These are phyloP conservation scores for Zaprionus inermis DNA, from an alignment of 1,140 invertebrate genomes.

Conservation along the genomic window DNA sequence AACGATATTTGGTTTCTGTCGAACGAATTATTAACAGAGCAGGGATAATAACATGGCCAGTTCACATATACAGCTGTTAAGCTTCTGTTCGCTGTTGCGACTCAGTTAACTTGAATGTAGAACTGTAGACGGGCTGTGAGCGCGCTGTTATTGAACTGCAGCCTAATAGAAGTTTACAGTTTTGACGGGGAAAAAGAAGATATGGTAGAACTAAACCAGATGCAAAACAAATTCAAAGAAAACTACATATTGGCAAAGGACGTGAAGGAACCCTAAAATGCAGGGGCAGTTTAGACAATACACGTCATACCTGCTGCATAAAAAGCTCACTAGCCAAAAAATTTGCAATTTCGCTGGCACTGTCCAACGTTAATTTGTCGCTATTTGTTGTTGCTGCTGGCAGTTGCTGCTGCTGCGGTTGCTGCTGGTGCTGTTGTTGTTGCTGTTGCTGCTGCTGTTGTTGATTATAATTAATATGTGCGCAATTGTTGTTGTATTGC, in stretches of 20 bases:
- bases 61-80: neutral
- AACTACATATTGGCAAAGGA: no score
- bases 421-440: constrained; percentile 29
- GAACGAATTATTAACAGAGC: neutral
- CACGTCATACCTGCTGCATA: constrained; percentile 88
- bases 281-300: neutral
- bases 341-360: constrained; percentile 90
- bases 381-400: constrained; percentile 38
- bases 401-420: constrained; percentile 28
- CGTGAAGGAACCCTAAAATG: neutral
- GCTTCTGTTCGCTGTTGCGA: neutral
- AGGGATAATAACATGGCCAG: neutral
- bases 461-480: constrained; percentile 62
- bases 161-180: neutral
- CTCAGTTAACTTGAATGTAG: neutral
- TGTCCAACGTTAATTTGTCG: constrained; percentile 86
- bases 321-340: constrained; percentile 92
- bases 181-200: no score
- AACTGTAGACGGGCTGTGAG: neutral
- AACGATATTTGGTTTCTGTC: constrained; percentile 1
- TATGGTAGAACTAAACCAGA: no score
- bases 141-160: neutral
- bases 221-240: neutral
- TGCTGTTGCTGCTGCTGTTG: constrained; percentile 52
- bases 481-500: constrained; percentile 53